Evolutionary conservation across 2,797 vertebrate genomes (phyloP), one percentile per base, ranked within the genome.

Genomic region (Natrix natrix): DNA sequence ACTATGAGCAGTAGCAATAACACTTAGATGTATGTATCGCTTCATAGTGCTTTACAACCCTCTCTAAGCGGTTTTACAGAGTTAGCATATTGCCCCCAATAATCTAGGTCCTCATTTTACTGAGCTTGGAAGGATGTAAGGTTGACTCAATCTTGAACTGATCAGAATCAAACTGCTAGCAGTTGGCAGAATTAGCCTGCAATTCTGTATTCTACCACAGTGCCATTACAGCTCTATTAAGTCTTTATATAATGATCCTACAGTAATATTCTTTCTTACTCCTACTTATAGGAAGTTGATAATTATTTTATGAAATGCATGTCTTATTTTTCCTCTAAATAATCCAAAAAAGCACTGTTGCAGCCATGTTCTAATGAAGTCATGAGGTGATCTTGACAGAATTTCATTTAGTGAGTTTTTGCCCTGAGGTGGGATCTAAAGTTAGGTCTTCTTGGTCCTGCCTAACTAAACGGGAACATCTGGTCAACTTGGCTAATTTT

Each of bases 251-350:
- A 63, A 86, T 83, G 16, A 61, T n/a, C 66, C 48, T 5, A 89
- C 63, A 86, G 55, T 91, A 89, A 57, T 74, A 22, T 63, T 87
- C 88, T 88, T 88, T 90, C 37, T 91, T 55, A 88, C 61, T 83
- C 87, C 60, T 89, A 32, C 52, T 86, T 89, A 66, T 16, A 32
- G 14, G 48, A 83, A 91, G 48, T 83, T 89, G 66, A 86, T 87
- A 78, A 37, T 91, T 91, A 57, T 59, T 63, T 59, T 63, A 66
- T 48, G 20, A 83, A 48, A 48, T 83, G 4, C 22, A 48, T 83
- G 20, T 48, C 37, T 4, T 48, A 17, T 24, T 48, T 83, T 48
- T 83, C 74, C 20, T 48, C 20, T 24, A 48, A 83, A 11, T 24
- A 89, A 89, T 52, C 22, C 37, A 43, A 48, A 48, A 48, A 32